Conservation (phyloP, 2,888 invertebrate species). For the Steromphala cineraria region DNA sequence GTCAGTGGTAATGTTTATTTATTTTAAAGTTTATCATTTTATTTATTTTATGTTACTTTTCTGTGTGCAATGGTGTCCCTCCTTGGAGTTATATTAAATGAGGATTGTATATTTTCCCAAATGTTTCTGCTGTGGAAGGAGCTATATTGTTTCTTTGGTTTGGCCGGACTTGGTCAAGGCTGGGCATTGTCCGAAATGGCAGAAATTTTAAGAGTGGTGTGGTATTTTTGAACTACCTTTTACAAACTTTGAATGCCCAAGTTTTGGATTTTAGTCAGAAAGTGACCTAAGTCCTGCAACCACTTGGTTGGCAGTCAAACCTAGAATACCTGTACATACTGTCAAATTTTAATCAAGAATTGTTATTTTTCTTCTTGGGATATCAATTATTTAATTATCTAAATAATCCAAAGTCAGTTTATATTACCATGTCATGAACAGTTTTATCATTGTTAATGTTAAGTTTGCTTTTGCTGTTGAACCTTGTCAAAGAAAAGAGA, state of each 20-base stretch:
- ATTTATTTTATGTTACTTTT: neutral
- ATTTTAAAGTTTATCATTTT: neutral
- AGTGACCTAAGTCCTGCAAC: too few relatives aligned
- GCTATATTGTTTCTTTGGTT: neutral
- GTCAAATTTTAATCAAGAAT: too few relatives aligned
- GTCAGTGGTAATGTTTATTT: neutral
- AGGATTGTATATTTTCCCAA: neutral
- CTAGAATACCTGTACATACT: too few relatives aligned
- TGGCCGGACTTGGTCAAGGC: neutral
- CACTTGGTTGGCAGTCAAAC: too few relatives aligned
- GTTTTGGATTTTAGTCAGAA: neutral
- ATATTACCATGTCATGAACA: too few relatives aligned
- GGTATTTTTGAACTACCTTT: slow-evolving; percentile 5
- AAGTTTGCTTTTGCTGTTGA: too few relatives aligned
- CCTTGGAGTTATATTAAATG: neutral
- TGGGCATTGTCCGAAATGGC: neutral
- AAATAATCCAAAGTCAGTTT: too few relatives aligned
- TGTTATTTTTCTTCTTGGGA: too few relatives aligned
- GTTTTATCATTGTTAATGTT: too few relatives aligned
- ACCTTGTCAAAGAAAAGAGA: too few relatives aligned
- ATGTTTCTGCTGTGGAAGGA: slow-evolving; percentile 4
- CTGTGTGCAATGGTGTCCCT: slow-evolving; percentile 1
- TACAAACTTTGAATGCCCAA: neutral
- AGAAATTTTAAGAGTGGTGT: neutral
- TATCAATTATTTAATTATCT: too few relatives aligned